Base-by-base conservation (phyloP, 2,113 vertebrate species). In the Pygoscelis antarcticus region DNA sequence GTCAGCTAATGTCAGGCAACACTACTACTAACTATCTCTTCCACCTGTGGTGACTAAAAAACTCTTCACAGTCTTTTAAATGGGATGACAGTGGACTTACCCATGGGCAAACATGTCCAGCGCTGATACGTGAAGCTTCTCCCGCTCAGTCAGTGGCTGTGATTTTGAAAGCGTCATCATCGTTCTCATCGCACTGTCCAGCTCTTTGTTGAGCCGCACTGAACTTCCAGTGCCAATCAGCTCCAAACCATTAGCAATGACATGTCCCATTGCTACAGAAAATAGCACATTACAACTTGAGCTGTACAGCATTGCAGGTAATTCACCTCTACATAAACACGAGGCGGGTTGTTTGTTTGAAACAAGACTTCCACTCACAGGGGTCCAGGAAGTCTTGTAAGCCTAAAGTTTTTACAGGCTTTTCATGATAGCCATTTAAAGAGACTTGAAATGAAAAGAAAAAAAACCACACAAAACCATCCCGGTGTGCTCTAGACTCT, bases 261-360 rank as follows among this genome's bases (percentile, higher is more conserved):
- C 99, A 2, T 99, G 98, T 19, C 99, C 99, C 99, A 99, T 99
- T 6, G 98, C 99, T 99, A 84, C 2, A 2, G 42, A 74, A 51
- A 87, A 61, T 8, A 75, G 22, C 44, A 84, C 11, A n/a, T 71
- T 42, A 55, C n/a, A 84, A 23, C 15, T 26, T 83, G 17, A 94
- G 30, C 32, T 32, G 34, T 46, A 20, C 49, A 66, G 87, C n/a
- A 58, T 2, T 30, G 18, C 29, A 55, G 16, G 13, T 26, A 66
- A 57, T 22, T 38, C 38, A 32, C 7, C 46, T 57, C 60, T 36
- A 64, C 30, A 20, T 4, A 69, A 55, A 21, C 10, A 61, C 2
- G 4, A 76, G 16, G 5, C 6, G 3, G 19, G 6, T 4, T 25
- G 21, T 23, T 46, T 44, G 20, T 19, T 64, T 90, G 12, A 38